Evolutionary conservation across 2,888 invertebrate genomes (phyloP).

Genomic region (Drosophila rellima): DNA sequence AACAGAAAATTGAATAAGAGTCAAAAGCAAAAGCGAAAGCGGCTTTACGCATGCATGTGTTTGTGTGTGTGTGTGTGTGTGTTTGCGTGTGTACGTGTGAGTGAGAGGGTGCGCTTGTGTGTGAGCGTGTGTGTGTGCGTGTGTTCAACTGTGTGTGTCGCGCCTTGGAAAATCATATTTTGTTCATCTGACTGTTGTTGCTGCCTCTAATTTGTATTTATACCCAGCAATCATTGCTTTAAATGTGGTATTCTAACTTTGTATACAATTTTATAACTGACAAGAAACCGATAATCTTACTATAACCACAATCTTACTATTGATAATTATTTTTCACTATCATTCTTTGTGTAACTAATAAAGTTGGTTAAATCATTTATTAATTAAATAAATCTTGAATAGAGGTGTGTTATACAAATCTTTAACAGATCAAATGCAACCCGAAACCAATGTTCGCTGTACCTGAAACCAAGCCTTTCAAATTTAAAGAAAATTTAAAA

Average conservation of each 20-base stretch:
- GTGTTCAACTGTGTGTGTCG: constrained; percentile 20
- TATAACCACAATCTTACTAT: no score
- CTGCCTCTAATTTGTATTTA: constrained; percentile 68
- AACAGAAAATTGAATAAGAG: constrained; percentile 78
- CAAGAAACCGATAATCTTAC: neutral
- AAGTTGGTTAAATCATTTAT: no score
- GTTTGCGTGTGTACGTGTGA: constrained; percentile 17
- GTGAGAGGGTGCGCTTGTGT: constrained; percentile 13
- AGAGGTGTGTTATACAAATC: no score
- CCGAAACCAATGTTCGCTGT: no score
- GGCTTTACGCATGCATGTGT: constrained; percentile 54
- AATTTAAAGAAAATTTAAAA: no score
- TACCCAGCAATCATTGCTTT: neutral
- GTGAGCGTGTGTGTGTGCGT: constrained; percentile 19
- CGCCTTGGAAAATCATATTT: constrained; percentile 72
- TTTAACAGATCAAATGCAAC: no score
- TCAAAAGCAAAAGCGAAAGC: constrained; percentile 76
- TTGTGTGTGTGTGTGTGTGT: constrained; percentile 15
- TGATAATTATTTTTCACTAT: no score
- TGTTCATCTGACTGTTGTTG: constrained; percentile 40
- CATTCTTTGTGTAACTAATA: no score
- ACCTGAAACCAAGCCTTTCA: no score
- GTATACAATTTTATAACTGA: neutral
- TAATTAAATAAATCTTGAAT: no score
- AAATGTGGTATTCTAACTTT: neutral